Evolutionary conservation across 2,113 vertebrate genomes (phyloP), one percentile per base, ranked within the genome.

Genomic region (Seriola aureovittata): DNA sequence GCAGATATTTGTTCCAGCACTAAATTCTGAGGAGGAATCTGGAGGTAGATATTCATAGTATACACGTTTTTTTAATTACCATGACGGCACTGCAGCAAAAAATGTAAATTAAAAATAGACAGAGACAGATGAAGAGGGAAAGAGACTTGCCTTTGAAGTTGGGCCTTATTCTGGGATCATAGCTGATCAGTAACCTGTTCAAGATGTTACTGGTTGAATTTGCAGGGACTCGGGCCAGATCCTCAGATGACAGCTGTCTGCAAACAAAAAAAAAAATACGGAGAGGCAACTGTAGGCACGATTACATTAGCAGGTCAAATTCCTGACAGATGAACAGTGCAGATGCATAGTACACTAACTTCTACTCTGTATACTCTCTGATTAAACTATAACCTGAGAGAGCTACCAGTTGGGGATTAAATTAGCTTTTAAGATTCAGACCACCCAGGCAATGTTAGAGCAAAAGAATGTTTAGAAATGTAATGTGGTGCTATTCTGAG

Each of bases 141-240:
- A 36, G 46, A 76, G 68, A 76, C 97, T 92, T 91, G 96, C 98
- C 97, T 98, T 99, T 99, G 95, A 99, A 99, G 95, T 99, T 99
- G 78, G 98, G 98, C 78, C 98, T 96, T 94, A 99, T 99, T 94
- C 98, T 95, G 68, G 98, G 98, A 91, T 99, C 98, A 68, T 99
- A 99, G 93, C 81, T 97, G 93, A 99, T 92, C 91, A 99, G 93
- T 75, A 99, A 95, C 70, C 96, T 96, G 91, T 99, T 99, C 91
- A 99, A 93, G 92, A 99, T 98, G 94, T 98, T 99, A 91, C 98
- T 99, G 46, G 98, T 99, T 48, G 98, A 97, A 92, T 99, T 99
- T 38, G 88, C 96, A 36, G 98, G 97, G 77, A 98, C 97, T 80
- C 96, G 95, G 29, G 97, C 98, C 76, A 99, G 96, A 87, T 99